Evolutionary conservation across 2,113 vertebrate species (phyloP).

Genomic region (Prunella fulvescens): DNA sequence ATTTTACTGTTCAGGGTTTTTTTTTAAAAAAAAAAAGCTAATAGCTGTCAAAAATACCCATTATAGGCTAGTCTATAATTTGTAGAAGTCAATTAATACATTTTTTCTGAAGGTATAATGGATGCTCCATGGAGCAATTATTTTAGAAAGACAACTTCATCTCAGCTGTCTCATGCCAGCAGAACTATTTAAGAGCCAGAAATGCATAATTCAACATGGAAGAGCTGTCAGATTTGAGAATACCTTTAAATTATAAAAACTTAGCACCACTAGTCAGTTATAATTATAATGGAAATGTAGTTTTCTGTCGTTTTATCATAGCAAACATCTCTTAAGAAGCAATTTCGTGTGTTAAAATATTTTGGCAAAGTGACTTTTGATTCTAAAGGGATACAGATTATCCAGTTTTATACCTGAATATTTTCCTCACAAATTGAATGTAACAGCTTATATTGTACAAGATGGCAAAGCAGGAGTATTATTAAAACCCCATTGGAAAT

Average conservation of each 20-base stretch:
- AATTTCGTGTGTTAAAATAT: constrained; percentile 82
- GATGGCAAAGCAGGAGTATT: constrained; percentile 57
- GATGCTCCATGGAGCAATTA: constrained; percentile 85
- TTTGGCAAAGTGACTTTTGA: constrained; percentile 82
- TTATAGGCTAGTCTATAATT: constrained; percentile 86
- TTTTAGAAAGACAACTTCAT: constrained; percentile 88
- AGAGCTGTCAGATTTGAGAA: constrained; percentile 82
- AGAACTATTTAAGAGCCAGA: constrained; percentile 84
- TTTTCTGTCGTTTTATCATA: constrained; percentile 80
- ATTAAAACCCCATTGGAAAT: constrained; percentile 73
- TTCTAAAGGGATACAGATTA: constrained; percentile 77
- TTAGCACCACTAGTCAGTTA: constrained; percentile 78
- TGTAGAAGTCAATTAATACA: constrained; percentile 85
- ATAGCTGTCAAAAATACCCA: constrained; percentile 86
- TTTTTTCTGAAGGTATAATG: constrained; percentile 86
- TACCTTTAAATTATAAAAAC: constrained; percentile 87
- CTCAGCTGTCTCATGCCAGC: constrained; percentile 81
- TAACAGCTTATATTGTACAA: constrained; percentile 49
- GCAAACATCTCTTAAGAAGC: constrained; percentile 80
- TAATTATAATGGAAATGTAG: constrained; percentile 83
- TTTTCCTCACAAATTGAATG: constrained; percentile 71
- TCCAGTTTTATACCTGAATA: constrained; percentile 79
- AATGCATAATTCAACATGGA: constrained; percentile 83
- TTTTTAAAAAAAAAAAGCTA: constrained; percentile 66
- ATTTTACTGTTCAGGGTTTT: constrained; percentile 77